phyloP scores from a whole-genome alignment of 2,113 vertebrate genomes.

The Aspidoscelis tigris region DNA sequence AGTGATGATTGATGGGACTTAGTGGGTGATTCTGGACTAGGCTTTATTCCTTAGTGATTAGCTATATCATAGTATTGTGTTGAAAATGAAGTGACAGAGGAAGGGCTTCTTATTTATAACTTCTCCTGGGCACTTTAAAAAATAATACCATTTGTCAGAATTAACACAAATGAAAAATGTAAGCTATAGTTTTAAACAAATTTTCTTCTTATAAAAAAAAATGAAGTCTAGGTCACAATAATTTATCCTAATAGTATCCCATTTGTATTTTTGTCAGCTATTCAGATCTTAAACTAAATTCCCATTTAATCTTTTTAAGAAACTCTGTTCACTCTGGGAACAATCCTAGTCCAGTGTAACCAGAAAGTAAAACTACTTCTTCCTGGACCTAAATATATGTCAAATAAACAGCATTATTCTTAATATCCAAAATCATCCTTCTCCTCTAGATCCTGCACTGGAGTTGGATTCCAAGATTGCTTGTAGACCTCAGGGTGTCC shows the following conservation, averaged over 20 bases:
- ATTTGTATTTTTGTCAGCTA: not conserved
- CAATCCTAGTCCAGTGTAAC: not conserved
- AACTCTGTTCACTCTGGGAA: not conserved
- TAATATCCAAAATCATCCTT: not conserved
- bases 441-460: not conserved
- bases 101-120: not conserved
- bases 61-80: too few relatives aligned
- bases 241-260: too few relatives aligned
- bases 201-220: too few relatives aligned
- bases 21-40: not conserved
- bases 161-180: not conserved
- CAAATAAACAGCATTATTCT: not conserved
- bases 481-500: not conserved
- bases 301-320: not conserved
- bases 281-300: too few relatives aligned
- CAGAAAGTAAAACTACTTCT: not conserved
- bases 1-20: not conserved
- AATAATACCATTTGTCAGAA: not conserved
- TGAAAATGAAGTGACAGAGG: not conserved
- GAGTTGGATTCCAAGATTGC: not conserved
- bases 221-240: too few relatives aligned
- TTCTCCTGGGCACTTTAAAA: too few relatives aligned
- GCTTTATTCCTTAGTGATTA: not conserved
- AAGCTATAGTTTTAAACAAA: not conserved
- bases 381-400: not conserved